These are phyloP conservation scores for Temnopleurus reevesii DNA, from an alignment of 53 echinoderm and acorn worm species.

Conservation along the genomic window DNA sequence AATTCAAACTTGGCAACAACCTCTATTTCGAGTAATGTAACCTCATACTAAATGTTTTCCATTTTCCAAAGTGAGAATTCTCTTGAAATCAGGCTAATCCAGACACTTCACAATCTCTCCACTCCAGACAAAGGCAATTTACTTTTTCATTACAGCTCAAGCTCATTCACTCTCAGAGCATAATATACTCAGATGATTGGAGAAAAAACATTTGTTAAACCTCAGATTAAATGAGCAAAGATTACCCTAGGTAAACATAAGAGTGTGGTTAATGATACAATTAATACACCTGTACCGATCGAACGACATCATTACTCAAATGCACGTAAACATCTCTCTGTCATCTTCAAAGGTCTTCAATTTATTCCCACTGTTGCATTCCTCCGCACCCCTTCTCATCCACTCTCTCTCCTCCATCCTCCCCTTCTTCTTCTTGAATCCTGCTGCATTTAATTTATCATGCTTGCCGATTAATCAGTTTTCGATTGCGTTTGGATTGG, in stretches of 20 bases:
- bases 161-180: background rate
- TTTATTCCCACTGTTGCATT: background rate
- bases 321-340: background rate
- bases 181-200: background rate
- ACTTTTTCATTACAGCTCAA: no score
- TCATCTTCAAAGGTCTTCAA: background rate
- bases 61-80: no score
- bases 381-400: background rate
- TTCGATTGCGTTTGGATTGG: constrained; percentile 53
- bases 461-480: constrained; percentile 41
- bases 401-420: background rate
- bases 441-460: constrained; percentile 48
- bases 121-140: no score
- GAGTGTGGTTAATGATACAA: background rate
- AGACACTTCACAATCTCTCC: no score
- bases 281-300: constrained; percentile 16
- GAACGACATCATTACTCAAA: constrained; percentile 6
- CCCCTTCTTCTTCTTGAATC: background rate
- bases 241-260: background rate
- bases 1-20: no score
- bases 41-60: no score
- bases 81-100: no score
- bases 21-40: no score
- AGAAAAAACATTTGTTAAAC: background rate
- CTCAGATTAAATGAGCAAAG: constrained; percentile 13